Evolutionary conservation across 2,113 vertebrate species (phyloP).

Genomic region (Catagonus wagneri): DNA sequence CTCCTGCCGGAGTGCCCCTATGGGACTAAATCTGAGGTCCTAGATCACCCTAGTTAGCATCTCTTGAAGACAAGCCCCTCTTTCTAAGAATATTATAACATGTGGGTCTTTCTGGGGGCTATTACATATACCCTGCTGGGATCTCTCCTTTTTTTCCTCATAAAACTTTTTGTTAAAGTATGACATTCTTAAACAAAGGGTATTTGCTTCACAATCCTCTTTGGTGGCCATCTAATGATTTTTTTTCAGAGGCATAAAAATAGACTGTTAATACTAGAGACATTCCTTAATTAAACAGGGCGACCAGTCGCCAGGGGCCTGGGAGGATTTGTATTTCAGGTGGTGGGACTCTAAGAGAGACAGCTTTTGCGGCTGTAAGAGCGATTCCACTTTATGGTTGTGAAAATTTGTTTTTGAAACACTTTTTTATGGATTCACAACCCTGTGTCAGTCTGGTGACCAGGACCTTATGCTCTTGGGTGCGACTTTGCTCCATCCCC

Average conservation of each 20-base stretch:
- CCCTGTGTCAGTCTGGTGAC: background rate
- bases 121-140: background rate
- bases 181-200: constrained; percentile 50
- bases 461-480: background rate
- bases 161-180: constrained; percentile 54
- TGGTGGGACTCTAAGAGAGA: background rate
- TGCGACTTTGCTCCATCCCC: background rate
- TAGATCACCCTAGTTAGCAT: constrained; percentile 57
- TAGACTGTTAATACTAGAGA: constrained; percentile 53
- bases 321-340: constrained; percentile 32
- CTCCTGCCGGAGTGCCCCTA: background rate
- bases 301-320: background rate
- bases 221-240: constrained; percentile 63
- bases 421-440: constrained; percentile 34
- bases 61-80: constrained; percentile 42
- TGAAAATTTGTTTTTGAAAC: constrained; percentile 56
- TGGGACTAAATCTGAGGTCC: constrained; percentile 66
- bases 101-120: background rate
- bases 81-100: background rate
- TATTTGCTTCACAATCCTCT: constrained; percentile 63
- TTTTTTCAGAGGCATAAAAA: constrained; percentile 43
- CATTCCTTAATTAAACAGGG: constrained; percentile 48
- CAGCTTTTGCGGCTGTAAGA: background rate
- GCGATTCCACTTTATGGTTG: constrained; percentile 21
- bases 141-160: background rate